Base-by-base conservation (phyloP, 2,888 invertebrate genomes). In the Agriopis leucophaearia region DNA sequence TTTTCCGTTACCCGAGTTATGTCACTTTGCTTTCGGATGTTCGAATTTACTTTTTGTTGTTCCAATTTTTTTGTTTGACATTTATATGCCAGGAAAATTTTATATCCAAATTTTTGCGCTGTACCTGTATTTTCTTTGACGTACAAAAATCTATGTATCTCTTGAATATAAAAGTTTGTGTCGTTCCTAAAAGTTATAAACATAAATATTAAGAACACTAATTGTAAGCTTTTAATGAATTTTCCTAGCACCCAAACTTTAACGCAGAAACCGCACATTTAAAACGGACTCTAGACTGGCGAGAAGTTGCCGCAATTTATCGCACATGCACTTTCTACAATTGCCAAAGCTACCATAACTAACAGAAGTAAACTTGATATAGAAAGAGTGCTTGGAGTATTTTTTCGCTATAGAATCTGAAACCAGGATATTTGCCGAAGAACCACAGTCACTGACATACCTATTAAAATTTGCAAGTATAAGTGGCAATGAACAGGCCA, bases 31-130 rank as follows among this genome's bases (percentile, higher is more conserved):
- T 48, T 58, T 70, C 59, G 61, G 67, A 70, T 58, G 48, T 55
- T 72, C 56, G 47, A 64, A 48, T 52, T 48, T 67, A 62, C 71
- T 75, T 76, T 75, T 77, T 57, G 13, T 48, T 56, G 45, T 38
- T 40, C 10, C 7, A 8, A 35, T 51, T 27, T 35, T 48, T 64
- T 57, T 58, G 40, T 42, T 57, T 18, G 38, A 45, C 57, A 16
- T 45, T 27, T 27, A 2, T n/a, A 44, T 18, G 27, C 47, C 27
- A n/a, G 44, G 35, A 47, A 42, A 40, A 42, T 42, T 42, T 40
- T 16, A 1, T 42, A n/a, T 36, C 35, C 58, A 48, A 58, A 36
- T 58, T 45, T 57, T 48, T 38, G 42, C n/a, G 1, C 10, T 27
- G 38, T 38, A 15, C 45, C 27, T 10, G 27, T 27, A 55, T 13